Conservation (phyloP, 2,113 vertebrate genomes). For the Aspiorhynchus laticeps region DNA sequence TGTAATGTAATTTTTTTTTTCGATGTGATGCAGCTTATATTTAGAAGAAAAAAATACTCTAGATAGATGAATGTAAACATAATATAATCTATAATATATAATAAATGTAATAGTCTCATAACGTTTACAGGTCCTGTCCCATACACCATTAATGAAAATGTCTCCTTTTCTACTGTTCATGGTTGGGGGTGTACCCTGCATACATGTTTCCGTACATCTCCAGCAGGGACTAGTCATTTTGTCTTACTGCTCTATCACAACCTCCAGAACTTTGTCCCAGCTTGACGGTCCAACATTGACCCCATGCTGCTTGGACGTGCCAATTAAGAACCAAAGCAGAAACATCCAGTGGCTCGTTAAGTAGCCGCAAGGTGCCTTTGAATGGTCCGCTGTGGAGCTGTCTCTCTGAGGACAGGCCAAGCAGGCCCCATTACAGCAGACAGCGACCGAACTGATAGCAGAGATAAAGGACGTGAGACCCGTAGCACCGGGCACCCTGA, state of each 20-base stretch:
- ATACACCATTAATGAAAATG: background rate
- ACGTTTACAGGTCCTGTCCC: background rate
- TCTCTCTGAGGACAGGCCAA: background rate
- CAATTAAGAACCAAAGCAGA: slow-evolving; percentile 44
- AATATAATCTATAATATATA: too few relatives aligned
- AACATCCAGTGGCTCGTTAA: slow-evolving; percentile 34
- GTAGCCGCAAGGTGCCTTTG: slow-evolving; percentile 52
- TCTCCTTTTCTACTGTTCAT: background rate
- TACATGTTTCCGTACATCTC: background rate
- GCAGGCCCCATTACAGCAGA: slow-evolving; percentile 50
- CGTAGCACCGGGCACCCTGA: slow-evolving; percentile 8
- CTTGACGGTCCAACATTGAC: background rate
- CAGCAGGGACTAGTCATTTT: background rate
- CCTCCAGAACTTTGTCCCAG: background rate
- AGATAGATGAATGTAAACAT: background rate
- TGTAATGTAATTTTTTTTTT: background rate
- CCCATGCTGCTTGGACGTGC: background rate
- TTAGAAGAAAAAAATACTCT: background rate
- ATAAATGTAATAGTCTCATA: background rate
- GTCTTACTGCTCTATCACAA: background rate
- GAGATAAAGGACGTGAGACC: slow-evolving; percentile 54
- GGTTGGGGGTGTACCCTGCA: too few relatives aligned
- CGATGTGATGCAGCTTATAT: background rate
- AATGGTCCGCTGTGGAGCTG: slow-evolving; percentile 25
- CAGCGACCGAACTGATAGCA: slow-evolving; percentile 25